Percentiles rank a stretch among this genome's conserved stretches.
Conservation (phyloP, 2,113 vertebrate species). For the Austrofundulus limnaeus region DNA sequence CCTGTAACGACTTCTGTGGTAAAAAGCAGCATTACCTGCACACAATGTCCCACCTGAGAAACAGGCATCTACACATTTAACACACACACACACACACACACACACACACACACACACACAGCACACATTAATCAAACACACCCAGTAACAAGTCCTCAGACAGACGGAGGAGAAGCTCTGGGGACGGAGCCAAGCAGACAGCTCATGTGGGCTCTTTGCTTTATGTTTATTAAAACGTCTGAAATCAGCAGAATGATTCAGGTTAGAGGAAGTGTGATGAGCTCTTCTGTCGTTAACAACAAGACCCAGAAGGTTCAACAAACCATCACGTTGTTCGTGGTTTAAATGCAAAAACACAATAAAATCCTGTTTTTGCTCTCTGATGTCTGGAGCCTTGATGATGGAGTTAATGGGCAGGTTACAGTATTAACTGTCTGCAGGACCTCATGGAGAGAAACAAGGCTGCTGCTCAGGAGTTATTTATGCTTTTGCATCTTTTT, state of each 20-base stretch:
- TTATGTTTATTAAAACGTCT: constrained; percentile 54
- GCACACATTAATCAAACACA: constrained; percentile 17
- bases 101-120: constrained; percentile 17
- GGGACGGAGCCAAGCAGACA: constrained; percentile 13
- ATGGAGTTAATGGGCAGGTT: too few relatives aligned
- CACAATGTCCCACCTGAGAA: constrained; percentile 13
- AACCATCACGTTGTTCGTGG: constrained; percentile 18
- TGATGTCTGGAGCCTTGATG: constrained; percentile 27
- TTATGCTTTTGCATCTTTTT: too few relatives aligned
- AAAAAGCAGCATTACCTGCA: constrained; percentile 21
- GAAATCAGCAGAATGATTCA: constrained; percentile 55
- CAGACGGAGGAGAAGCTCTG: constrained; percentile 17
- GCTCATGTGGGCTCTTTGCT: constrained; percentile 39
- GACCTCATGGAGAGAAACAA: too few relatives aligned
- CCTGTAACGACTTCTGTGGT: constrained; percentile 45
- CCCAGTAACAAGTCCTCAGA: too few relatives aligned
- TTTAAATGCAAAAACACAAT: neutral
- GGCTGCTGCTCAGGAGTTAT: too few relatives aligned
- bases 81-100: too few relatives aligned
- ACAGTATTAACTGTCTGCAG: constrained; percentile 10
- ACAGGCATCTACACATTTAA: neutral
- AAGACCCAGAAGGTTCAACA: constrained; percentile 44
- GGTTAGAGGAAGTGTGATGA: constrained; percentile 39
- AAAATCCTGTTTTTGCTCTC: constrained; percentile 4
- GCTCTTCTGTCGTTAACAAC: constrained; percentile 43